Evolutionary conservation across 2,113 vertebrate genomes (phyloP), one percentile per base, ranked within the genome.

Genomic region (Camelus dromedarius): DNA sequence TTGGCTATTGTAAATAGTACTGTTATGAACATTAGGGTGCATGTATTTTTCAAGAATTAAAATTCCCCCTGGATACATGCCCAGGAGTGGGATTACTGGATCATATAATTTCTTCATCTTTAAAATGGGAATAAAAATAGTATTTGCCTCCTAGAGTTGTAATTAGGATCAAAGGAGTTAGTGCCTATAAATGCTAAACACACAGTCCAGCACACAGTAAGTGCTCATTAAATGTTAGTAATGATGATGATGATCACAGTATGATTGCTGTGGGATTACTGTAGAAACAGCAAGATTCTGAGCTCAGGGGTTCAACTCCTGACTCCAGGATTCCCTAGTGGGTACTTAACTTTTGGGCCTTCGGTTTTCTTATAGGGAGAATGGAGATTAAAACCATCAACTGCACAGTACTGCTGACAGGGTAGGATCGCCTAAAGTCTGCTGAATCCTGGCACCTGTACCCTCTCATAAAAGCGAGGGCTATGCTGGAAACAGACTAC

Each of bases 201-300:
- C 30, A 4, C 0, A 4, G 62, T 10, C 58, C 18, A 1, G 13
- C n/a, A 32, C n/a, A 7, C 9, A 73, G 42, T 28, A 46, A 46
- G 28, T 15, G 15, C 28, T 66, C 52, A 6, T 16, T 22, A n/a
- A 38, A 16, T 20, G 76, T 35, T 10, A 3, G 72, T 0, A 8
- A 6, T 10, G 81, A 26, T 0, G 3, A 6, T 28, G 19, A 19
- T 42, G 19, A 35, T 28, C 8, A 22, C 2, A 3, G 5, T 8
- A 6, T 1, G 0, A 5, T 8, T 1, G 2, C 35, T 8, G 50
- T 30, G 87, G 50, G 14, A 18, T 35, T 16, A 12, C 9, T 13
- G 14, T 3, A 32, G 56, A 35, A 77, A 79, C 30, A 60, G 62
- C 10, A 2, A 7, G 42, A 9, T 19, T 56, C 76, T 69, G 20